phyloP scores from a whole-genome alignment of 2,113 vertebrate species.

The Artemisiospiza belli region DNA sequence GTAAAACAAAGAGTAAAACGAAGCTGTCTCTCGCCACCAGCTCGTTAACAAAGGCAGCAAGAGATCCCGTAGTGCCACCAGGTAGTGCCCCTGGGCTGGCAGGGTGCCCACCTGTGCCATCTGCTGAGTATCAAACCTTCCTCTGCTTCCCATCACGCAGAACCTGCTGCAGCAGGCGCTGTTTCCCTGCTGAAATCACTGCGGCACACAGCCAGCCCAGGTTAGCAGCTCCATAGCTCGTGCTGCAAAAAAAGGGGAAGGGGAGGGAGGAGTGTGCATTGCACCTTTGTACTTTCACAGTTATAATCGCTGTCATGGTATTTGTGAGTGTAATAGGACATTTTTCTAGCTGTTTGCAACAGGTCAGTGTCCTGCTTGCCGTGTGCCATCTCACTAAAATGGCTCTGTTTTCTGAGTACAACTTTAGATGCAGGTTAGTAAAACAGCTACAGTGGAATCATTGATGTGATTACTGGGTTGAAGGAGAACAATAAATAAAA shows the following conservation, averaged over 20 bases:
- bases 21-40: background rate
- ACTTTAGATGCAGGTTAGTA: background rate
- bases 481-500: background rate
- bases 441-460: background rate
- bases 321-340: background rate
- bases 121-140: conserved; percentile 26
- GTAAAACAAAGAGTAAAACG: background rate
- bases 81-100: conserved; percentile 16
- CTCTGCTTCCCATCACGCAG: background rate
- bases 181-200: background rate
- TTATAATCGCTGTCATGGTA: background rate
- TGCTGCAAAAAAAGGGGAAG: background rate
- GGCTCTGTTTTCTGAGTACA: background rate
- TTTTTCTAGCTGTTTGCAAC: background rate
- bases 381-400: background rate
- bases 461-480: background rate
- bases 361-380: background rate
- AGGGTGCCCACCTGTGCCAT: background rate
- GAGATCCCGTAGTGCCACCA: rapidly evolving
- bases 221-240: background rate
- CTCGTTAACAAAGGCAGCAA: background rate
- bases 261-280: background rate
- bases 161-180: background rate
- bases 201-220: background rate
- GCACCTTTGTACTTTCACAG: background rate